phyloP scores from a whole-genome alignment of 2,888 invertebrate genomes.

The Ochropleura leucogaster region DNA sequence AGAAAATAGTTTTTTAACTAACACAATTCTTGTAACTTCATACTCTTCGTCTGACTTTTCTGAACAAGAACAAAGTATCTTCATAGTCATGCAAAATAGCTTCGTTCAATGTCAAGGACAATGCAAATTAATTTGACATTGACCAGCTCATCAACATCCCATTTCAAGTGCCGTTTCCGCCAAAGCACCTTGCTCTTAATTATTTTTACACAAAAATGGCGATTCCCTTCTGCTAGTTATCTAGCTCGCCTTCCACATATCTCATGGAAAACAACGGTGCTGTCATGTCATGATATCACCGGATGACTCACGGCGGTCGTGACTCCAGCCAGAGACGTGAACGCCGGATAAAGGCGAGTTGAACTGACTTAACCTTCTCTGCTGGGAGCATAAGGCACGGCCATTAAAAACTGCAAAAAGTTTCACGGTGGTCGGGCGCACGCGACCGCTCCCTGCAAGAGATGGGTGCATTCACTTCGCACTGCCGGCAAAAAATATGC shows the following conservation, averaged over 20 bases:
- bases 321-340: constrained; percentile 75
- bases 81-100: constrained; percentile 63
- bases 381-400: constrained; percentile 80
- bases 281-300: constrained; percentile 84
- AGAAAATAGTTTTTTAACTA: constrained; percentile 11
- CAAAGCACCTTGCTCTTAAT: constrained; percentile 67
- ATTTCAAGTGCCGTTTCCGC: constrained; percentile 69
- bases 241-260: constrained; percentile 57
- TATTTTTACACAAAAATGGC: constrained; percentile 62
- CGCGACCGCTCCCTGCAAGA: constrained; percentile 77
- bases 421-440: constrained; percentile 76
- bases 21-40: background rate
- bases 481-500: constrained; percentile 81
- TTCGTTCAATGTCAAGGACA: constrained; percentile 71
- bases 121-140: constrained; percentile 72
- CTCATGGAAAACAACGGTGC: constrained; percentile 77
- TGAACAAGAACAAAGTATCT: constrained; percentile 32
- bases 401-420: constrained; percentile 81
- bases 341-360: constrained; percentile 74
- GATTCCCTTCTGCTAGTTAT: constrained; percentile 62
- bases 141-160: constrained; percentile 67
- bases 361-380: constrained; percentile 83
- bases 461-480: constrained; percentile 81
- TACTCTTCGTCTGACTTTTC: constrained; percentile 1
- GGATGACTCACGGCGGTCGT: constrained; percentile 82